phyloP scores from a whole-genome alignment of 1,140 invertebrate species.

The Zaprionus lachaisei region DNA sequence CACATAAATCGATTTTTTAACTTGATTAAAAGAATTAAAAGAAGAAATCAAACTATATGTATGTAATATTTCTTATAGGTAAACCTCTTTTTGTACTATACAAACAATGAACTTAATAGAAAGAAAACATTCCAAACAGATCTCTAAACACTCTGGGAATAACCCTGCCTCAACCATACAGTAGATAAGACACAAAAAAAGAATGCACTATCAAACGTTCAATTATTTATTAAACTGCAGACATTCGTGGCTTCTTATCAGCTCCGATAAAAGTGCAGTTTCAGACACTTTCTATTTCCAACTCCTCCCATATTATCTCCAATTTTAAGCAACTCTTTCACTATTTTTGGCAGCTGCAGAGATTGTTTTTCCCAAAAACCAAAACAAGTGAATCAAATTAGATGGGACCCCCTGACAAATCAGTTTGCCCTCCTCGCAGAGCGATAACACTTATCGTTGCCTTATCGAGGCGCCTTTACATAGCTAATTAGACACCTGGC shows the following conservation, averaged over 20 bases:
- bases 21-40: too few relatives aligned
- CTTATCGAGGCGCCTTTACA: constrained; percentile 46
- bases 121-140: too few relatives aligned
- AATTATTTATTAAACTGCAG: neutral
- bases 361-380: neutral
- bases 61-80: too few relatives aligned
- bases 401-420: neutral
- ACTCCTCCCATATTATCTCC: neutral
- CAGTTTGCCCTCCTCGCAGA: neutral
- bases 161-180: neutral
- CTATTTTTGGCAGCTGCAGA: neutral
- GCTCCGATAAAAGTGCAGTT: neutral
- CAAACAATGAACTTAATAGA: too few relatives aligned
- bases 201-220: neutral
- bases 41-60: too few relatives aligned
- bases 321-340: neutral
- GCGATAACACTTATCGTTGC: constrained; percentile 56
- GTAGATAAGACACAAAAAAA: neutral
- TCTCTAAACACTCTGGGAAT: too few relatives aligned
- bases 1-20: too few relatives aligned
- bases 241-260: neutral
- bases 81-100: too few relatives aligned
- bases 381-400: neutral
- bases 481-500: constrained; percentile 42
- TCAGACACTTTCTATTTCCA: constrained; percentile 1